Conservation (phyloP, 2,797 vertebrate genomes). For the Arrhamphus sclerolepis region DNA sequence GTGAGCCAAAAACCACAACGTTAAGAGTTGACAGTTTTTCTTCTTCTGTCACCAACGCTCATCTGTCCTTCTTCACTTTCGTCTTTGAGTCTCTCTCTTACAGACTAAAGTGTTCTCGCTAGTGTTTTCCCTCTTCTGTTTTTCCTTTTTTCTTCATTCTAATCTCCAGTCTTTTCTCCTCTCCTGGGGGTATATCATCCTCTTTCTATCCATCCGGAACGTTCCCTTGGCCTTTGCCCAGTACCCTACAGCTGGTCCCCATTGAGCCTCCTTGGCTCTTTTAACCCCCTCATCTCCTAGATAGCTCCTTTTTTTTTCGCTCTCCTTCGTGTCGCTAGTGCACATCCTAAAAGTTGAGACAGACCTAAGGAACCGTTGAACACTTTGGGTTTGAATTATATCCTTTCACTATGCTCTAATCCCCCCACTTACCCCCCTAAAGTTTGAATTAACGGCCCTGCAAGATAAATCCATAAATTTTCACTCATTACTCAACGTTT, state of each 20-base stretch:
- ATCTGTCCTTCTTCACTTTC: conserved; percentile 8
- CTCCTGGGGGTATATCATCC: conserved; percentile 60
- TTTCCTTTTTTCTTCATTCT: conserved; percentile 11
- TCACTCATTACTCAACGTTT: not conserved
- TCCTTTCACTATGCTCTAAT: no score
- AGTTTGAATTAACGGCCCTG: not conserved
- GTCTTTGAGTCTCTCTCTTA: not conserved
- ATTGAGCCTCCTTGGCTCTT: conserved; percentile 60
- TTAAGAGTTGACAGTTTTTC: not conserved
- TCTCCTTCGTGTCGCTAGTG: not conserved
- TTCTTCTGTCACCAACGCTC: conserved; percentile 6
- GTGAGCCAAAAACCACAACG: not conserved
- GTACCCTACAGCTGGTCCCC: conserved; percentile 74
- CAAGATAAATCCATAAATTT: not conserved
- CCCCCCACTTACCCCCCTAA: no score
- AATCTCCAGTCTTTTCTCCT: conserved; percentile 30
- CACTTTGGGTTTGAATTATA: no score
- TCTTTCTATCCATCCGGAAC: conserved; percentile 58
- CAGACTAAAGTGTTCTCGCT: not conserved
- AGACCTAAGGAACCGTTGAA: not conserved
- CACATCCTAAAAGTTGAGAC: conserved; percentile 37
- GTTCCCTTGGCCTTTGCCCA: conserved; percentile 65
- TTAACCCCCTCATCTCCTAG: conserved; percentile 50
- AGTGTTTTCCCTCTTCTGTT: not conserved
- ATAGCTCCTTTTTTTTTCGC: conserved; percentile 3